Percentiles rank a stretch among this genome's conserved stretches.
phyloP scores from a whole-genome alignment of 2,797 vertebrate genomes.

The Phalanger gymnotis region DNA sequence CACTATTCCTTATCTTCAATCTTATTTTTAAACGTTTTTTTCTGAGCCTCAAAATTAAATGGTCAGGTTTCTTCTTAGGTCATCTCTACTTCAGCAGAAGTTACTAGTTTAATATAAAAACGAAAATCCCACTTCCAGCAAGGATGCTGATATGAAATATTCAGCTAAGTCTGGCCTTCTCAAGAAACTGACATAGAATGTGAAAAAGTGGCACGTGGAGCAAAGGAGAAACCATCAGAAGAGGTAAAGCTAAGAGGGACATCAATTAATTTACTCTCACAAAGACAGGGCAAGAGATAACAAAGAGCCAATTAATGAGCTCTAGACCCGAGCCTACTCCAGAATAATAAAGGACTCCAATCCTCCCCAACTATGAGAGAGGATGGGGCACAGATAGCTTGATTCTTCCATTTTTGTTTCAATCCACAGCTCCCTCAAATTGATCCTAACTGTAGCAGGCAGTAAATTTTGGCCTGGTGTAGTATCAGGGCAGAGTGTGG shows the following conservation, averaged over 20 bases:
- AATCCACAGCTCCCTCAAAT: neutral
- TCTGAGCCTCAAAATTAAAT: constrained; percentile 12
- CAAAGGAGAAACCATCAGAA: constrained; percentile 9
- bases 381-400: neutral
- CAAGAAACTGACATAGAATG: neutral
- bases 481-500: no score
- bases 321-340: neutral
- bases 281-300: neutral
- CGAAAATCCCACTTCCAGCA: constrained; percentile 26
- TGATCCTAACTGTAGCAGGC: neutral
- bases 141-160: neutral
- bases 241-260: neutral
- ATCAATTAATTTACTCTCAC: neutral
- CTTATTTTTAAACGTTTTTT: neutral
- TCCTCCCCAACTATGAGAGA: neutral
- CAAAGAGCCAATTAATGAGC: neutral
- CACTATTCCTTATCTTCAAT: neutral
- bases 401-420: neutral
- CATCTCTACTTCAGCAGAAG: constrained; percentile 14
- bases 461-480: neutral
- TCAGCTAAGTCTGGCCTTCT: neutral
- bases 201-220: neutral
- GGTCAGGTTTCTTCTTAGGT: constrained; percentile 11
- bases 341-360: neutral
- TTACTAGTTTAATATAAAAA: constrained; percentile 7